Evolutionary conservation across 1,140 invertebrate genomes (phyloP).

Genomic region (Caenorhabditis inopinata): DNA sequence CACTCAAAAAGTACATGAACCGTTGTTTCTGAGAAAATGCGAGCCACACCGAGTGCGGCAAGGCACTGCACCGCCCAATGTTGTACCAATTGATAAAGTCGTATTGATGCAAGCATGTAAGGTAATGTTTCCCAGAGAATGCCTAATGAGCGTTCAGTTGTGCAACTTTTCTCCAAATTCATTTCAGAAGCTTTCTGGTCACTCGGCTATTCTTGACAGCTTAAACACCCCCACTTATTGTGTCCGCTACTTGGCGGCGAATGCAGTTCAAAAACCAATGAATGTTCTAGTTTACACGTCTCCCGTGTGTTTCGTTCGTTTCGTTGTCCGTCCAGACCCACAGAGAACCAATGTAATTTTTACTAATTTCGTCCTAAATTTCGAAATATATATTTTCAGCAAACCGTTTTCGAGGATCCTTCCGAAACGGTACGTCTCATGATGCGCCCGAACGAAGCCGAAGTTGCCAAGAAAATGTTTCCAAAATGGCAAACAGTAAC

Average conservation of each 20-base stretch:
- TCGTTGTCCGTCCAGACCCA: background rate
- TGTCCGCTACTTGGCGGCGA: background rate
- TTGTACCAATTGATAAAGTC: background rate
- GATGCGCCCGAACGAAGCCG: background rate
- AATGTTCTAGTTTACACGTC: background rate
- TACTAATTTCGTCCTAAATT: background rate
- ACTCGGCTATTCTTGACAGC: background rate
- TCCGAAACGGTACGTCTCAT: background rate
- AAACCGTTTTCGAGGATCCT: slow-evolving; percentile 12
- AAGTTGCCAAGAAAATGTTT: background rate
- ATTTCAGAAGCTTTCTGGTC: slow-evolving; percentile 1
- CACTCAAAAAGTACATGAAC: background rate
- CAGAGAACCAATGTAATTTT: background rate
- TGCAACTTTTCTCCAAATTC: too few species aligned
- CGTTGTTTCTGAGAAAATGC: slow-evolving; percentile 5
- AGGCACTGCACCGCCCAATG: background rate
- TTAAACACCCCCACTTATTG: background rate
- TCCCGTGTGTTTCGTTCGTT: background rate
- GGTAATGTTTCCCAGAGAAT: background rate
- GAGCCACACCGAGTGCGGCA: background rate
- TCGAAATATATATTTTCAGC: background rate
- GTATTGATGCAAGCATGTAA: background rate
- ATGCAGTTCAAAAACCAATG: background rate
- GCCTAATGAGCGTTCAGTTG: too few species aligned
- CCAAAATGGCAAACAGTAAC: slow-evolving; percentile 17